A percentile compares a stretch with the other conserved stretches of the same genome.
Conservation (phyloP, 2,888 invertebrate genomes). For the Tipula lateralis region DNA sequence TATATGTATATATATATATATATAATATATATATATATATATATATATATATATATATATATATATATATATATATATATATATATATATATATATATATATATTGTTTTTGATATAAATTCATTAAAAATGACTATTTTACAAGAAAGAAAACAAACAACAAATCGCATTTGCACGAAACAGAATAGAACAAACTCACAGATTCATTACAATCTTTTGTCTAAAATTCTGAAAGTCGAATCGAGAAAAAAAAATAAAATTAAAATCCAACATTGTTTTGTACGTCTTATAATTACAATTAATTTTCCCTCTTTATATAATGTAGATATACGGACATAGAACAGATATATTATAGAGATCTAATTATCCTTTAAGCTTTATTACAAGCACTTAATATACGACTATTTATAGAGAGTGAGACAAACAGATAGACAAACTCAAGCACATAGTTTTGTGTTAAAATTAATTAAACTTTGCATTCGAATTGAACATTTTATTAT, state of each 20-base stretch:
- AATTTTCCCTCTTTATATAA: neutral
- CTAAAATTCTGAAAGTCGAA: neutral
- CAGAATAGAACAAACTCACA: neutral
- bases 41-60: too few species aligned
- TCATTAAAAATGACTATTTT: neutral
- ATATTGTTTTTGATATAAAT: neutral
- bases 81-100: too few species aligned
- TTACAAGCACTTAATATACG: neutral
- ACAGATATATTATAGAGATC: neutral
- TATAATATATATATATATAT: too few species aligned
- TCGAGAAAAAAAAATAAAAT: neutral
- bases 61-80: too few species aligned
- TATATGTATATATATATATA: too few species aligned
- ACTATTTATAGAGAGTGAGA: neutral
- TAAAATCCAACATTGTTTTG: neutral
- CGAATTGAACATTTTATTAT: neutral
- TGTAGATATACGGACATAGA: neutral
- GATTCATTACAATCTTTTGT: neutral
- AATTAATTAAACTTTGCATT: neutral
- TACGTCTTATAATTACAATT: neutral
- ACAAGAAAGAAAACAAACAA: neutral
- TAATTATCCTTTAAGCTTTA: neutral
- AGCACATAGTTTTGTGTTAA: neutral
- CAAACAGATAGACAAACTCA: neutral
- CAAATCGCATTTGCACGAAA: too few species aligned